These are phyloP conservation scores for Agrotis clavis DNA, from an alignment of 2,888 invertebrate species.

Conservation along the genomic window DNA sequence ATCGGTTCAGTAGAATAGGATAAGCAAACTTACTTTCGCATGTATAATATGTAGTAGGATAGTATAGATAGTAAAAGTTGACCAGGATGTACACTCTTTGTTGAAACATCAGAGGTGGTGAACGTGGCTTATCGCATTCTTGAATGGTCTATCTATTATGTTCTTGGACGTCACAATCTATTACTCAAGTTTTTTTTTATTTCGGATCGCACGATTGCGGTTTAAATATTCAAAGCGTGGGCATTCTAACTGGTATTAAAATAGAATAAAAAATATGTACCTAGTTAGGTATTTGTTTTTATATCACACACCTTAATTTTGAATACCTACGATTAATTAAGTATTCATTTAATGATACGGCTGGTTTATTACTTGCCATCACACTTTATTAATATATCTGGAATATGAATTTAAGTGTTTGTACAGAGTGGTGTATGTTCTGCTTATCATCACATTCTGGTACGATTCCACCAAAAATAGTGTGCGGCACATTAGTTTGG, in stretches of 20 bases:
- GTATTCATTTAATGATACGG: constrained; percentile 50
- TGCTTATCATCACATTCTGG: constrained; percentile 41
- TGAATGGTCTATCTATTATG: constrained; percentile 43
- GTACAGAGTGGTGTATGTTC: constrained; percentile 51
- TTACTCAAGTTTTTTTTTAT: constrained; percentile 49
- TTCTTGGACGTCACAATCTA: constrained; percentile 28
- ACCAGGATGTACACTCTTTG: constrained; percentile 37
- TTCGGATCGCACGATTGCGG: constrained; percentile 38
- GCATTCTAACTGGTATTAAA: constrained; percentile 54
- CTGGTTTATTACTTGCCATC: constrained; percentile 47
- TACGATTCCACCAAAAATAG: too few species aligned
- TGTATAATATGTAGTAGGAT: too few species aligned
- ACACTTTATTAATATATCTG: constrained; percentile 33
- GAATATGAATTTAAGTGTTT: constrained; percentile 49
- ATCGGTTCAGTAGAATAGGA: too few species aligned
- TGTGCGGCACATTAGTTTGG: too few species aligned
- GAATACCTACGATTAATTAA: constrained; percentile 65
- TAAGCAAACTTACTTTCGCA: too few species aligned
- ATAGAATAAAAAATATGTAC: constrained; percentile 48
- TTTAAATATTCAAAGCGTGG: constrained; percentile 54
- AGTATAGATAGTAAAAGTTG: constrained; percentile 24
- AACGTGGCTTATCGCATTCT: constrained; percentile 44
- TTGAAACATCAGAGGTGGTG: constrained; percentile 16
- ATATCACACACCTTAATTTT: constrained; percentile 47
- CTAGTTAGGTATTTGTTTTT: constrained; percentile 47